Percentiles rank a stretch among this genome's conserved stretches.
These are phyloP conservation scores for Protaetia brevitarsis DNA, from an alignment of 1,140 invertebrate species.

Conservation along the genomic window DNA sequence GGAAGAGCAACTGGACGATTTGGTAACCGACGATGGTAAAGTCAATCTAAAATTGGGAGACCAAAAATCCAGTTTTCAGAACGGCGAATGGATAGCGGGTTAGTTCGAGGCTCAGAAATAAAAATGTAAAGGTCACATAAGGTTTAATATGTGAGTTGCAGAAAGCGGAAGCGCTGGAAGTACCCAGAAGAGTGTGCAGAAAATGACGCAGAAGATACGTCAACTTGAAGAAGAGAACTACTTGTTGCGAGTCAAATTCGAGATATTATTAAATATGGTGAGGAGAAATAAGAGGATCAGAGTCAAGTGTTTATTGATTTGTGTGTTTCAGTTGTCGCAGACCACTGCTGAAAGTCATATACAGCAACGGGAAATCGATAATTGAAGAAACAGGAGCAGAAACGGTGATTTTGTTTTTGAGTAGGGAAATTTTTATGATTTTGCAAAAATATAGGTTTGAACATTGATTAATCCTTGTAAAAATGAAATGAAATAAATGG, in stretches of 20 bases:
- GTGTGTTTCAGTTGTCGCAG: conserved; percentile 56
- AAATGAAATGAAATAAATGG: too few species aligned
- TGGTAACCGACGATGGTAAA: conserved; percentile 52
- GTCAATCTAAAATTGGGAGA: conserved; percentile 60
- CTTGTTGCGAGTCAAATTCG: conserved; percentile 67
- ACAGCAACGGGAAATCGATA: conserved; percentile 44
- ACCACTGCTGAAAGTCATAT: conserved; percentile 65
- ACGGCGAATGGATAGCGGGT: conserved; percentile 65
- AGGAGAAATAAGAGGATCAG: conserved; percentile 4
- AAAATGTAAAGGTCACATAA: background rate
- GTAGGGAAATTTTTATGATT: too few species aligned
- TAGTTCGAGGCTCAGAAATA: too few species aligned
- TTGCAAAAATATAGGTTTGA: too few species aligned
- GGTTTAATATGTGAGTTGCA: background rate
- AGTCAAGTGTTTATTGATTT: background rate
- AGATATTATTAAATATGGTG: conserved; percentile 70
- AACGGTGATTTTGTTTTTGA: background rate
- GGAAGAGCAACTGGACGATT: conserved; percentile 52
- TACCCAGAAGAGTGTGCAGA: conserved; percentile 56
- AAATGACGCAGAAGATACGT: conserved; percentile 61
- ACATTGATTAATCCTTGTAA: too few species aligned
- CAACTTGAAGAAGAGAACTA: conserved; percentile 72
- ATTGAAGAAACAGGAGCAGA: conserved; percentile 26
- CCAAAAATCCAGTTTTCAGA: conserved; percentile 61
- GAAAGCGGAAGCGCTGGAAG: conserved; percentile 24